Percentiles rank a stretch among this genome's conserved stretches.
phyloP scores from a whole-genome alignment of 2,797 vertebrate genomes.

The Pangasius krempfi region DNA sequence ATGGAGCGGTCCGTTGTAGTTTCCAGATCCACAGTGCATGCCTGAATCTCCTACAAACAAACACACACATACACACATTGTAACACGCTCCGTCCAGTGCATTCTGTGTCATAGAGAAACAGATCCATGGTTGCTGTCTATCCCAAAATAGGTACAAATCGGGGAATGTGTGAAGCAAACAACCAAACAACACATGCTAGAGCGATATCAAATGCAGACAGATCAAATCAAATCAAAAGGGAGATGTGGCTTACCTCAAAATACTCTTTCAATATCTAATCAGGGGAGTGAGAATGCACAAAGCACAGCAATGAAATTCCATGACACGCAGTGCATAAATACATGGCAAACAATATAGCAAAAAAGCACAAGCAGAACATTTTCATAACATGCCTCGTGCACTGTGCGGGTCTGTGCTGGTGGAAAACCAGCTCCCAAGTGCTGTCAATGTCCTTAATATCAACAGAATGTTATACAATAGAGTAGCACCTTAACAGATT shows the following conservation, averaged over 20 bases:
- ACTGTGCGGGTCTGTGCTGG: conserved; percentile 27
- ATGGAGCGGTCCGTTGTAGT: conserved; percentile 89
- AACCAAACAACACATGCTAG: conserved; percentile 39
- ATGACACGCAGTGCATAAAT: conserved; percentile 65
- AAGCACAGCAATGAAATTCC: conserved; percentile 89
- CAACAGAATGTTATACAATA: background rate
- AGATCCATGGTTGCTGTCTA: background rate
- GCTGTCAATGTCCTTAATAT: conserved; percentile 17
- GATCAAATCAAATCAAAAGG: conserved; percentile 63
- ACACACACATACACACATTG: conserved; percentile 35
- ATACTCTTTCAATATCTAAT: conserved; percentile 97
- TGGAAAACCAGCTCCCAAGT: background rate
- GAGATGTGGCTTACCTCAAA: conserved; percentile 93
- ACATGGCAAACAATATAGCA: conserved; percentile 65
- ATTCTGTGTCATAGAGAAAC: conserved; percentile 50
- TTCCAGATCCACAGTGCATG: conserved; percentile 86
- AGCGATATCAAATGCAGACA: conserved; percentile 35
- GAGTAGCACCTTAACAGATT: background rate
- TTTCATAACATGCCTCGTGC: conserved; percentile 35
- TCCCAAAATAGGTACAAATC: conserved; percentile 17
- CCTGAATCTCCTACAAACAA: conserved; percentile 86
- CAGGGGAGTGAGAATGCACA: conserved; percentile 88
- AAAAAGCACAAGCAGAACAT: conserved; percentile 42
- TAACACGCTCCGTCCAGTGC: conserved; percentile 23
- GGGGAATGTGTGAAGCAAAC: conserved; percentile 21